Evolutionary conservation across 2,113 vertebrate species (phyloP).

Genomic region (Scomber colias): DNA sequence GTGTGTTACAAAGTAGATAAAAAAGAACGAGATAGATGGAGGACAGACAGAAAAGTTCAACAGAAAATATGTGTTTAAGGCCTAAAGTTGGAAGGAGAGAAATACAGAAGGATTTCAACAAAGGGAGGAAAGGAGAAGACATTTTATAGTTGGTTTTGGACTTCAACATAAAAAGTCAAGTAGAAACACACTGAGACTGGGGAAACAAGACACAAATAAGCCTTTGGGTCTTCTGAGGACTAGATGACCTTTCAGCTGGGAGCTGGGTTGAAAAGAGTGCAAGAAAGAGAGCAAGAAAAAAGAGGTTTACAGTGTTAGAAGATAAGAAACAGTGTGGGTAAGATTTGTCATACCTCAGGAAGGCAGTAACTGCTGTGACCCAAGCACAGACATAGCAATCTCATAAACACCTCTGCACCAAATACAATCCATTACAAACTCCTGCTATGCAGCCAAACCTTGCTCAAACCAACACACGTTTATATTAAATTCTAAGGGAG

Average conservation of each 20-base stretch:
- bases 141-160: conserved; percentile 43
- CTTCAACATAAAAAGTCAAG: conserved; percentile 47
- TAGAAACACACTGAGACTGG: conserved; percentile 21
- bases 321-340: conserved; percentile 44
- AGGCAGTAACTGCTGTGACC: conserved; percentile 46
- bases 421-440: not conserved
- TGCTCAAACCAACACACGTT: not conserved
- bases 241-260: conserved; percentile 60
- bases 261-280: conserved; percentile 45
- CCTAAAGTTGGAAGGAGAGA: not conserved
- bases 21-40: conserved; percentile 15
- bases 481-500: not conserved
- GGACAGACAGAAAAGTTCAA: not conserved
- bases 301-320: conserved; percentile 32
- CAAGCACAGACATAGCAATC: conserved; percentile 16
- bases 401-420: conserved; percentile 15
- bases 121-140: not conserved
- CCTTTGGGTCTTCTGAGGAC: conserved; percentile 39
- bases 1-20: conserved; percentile 41
- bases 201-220: conserved; percentile 44
- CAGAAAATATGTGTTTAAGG: conserved; percentile 44
- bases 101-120: conserved; percentile 8
- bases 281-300: conserved; percentile 19
- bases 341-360: conserved; percentile 54
- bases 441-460: not conserved